A percentile compares a stretch with the other conserved stretches of the same genome.
These are phyloP conservation scores for Meandrina meandrites DNA, from an alignment of 92 coral and sea anemone genomes.

Conservation along the genomic window DNA sequence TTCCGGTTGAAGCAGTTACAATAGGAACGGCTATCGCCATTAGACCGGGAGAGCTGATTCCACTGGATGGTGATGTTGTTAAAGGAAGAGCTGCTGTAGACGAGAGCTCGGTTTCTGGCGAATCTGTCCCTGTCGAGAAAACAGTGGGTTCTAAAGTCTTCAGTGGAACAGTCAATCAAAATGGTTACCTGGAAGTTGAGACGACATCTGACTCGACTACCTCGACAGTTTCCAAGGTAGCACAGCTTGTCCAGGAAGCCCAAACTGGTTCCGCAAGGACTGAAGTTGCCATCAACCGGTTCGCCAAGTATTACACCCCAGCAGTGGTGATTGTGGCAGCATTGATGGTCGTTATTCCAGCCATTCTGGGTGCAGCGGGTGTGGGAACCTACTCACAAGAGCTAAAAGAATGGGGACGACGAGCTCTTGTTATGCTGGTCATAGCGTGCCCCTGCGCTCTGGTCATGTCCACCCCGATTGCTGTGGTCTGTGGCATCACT, in stretches of 20 bases:
- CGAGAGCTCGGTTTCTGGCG: conserved; percentile 97
- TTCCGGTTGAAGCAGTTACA: conserved; percentile 76
- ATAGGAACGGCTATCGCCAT: conserved; percentile 90
- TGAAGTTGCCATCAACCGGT: conserved; percentile 87
- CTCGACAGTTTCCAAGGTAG: conserved; percentile 91
- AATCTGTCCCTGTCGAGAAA: conserved; percentile 93
- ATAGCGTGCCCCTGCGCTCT: conserved; percentile 99
- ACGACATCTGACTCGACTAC: conserved; percentile 89
- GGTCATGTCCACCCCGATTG: conserved; percentile 99
- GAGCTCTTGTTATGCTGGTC: conserved; percentile 91
- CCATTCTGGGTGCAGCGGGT: conserved; percentile 90
- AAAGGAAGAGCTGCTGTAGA: conserved; percentile 95
- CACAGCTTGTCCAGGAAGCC: conserved; percentile 93
- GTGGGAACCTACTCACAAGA: conserved; percentile 85
- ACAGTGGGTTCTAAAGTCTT: conserved; percentile 69
- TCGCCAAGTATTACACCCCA: conserved; percentile 96
- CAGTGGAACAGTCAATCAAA: conserved; percentile 97
- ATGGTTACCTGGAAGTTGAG: conserved; percentile 94
- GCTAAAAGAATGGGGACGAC: conserved; percentile 78
- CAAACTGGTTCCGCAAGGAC: conserved; percentile 85
- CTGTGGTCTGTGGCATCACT: conserved; percentile 91
- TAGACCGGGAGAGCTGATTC: conserved; percentile 93
- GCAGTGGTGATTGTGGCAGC: conserved; percentile 74
- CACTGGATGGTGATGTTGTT: conserved; percentile 93
- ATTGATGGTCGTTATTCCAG: conserved; percentile 83